Conservation (phyloP, 2,797 vertebrate genomes). For the Antennarius maculatus region DNA sequence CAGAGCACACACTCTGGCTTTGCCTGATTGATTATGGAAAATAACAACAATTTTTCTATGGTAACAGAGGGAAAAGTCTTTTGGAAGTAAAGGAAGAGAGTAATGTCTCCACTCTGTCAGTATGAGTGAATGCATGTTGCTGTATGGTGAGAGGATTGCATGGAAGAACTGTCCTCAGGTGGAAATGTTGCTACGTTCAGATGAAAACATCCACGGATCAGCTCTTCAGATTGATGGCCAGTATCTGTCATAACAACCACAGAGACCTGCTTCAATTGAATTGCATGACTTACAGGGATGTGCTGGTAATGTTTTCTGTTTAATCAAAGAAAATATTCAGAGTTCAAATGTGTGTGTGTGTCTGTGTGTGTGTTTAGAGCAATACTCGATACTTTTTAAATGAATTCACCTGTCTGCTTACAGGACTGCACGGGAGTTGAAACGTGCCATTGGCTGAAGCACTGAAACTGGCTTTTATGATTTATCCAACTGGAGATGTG, state of each 20-base stretch:
- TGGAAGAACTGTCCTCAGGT: constrained; percentile 32
- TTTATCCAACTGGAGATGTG: constrained; percentile 43
- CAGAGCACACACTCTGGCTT: constrained; percentile 26
- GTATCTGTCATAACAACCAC: constrained; percentile 30
- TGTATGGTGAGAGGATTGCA: constrained; percentile 23
- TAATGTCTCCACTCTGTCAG: constrained; percentile 17
- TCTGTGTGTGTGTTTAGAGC: no score
- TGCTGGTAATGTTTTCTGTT: no score
- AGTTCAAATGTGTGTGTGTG: no score
- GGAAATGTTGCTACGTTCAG: constrained; percentile 25
- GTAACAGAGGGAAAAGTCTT: constrained; percentile 54
- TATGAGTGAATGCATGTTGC: constrained; percentile 27
- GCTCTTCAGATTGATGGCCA: constrained; percentile 39
- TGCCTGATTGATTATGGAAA: constrained; percentile 56
- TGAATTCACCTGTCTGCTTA: constrained; percentile 35
- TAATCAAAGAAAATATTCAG: no score
- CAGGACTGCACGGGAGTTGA: constrained; percentile 22
- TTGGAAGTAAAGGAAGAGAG: constrained; percentile 30
- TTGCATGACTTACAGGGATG: no score
- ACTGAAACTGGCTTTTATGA: constrained; percentile 40
- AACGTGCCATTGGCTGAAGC: constrained; percentile 34
- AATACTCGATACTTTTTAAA: no score
- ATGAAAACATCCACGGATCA: constrained; percentile 38
- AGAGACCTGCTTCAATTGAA: no score
- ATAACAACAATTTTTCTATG: constrained; percentile 47